Evolutionary conservation across 2,888 invertebrate species (phyloP).

Genomic region (Odontocolon sp.): DNA sequence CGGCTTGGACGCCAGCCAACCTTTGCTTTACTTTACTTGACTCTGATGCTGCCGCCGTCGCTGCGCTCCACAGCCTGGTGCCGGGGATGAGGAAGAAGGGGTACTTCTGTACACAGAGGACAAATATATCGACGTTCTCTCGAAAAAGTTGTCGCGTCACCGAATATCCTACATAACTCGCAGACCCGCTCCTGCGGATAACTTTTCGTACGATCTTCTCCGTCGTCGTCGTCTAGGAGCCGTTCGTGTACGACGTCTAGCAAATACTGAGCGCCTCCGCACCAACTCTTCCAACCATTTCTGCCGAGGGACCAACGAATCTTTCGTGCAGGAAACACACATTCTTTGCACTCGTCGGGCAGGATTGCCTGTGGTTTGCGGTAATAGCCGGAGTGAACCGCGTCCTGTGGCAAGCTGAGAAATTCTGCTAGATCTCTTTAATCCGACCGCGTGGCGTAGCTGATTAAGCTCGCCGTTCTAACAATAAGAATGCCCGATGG

Average conservation of each 20-base stretch:
- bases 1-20: constrained; percentile 76
- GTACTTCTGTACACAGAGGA: constrained; percentile 65
- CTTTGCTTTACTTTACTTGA: constrained; percentile 75
- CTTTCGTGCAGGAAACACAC: constrained; percentile 40
- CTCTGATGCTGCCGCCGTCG: constrained; percentile 64
- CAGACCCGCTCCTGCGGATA: constrained; percentile 65
- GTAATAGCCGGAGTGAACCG: constrained; percentile 39
- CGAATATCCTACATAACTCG: constrained; percentile 73
- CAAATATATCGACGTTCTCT: constrained; percentile 74
- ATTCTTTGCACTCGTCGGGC: constrained; percentile 55
- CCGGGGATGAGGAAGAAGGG: constrained; percentile 63
- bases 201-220: constrained; percentile 63
- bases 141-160: constrained; percentile 78
- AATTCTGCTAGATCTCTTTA: constrained; percentile 64
- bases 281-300: constrained; percentile 38
- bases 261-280: constrained; percentile 43
- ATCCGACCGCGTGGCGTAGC: constrained; percentile 56
- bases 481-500: constrained; percentile 73
- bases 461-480: constrained; percentile 67
- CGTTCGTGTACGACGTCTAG: constrained; percentile 53
- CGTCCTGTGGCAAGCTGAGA: constrained; percentile 55
- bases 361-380: constrained; percentile 54
- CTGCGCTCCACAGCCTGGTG: constrained; percentile 13
- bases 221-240: constrained; percentile 50
- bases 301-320: constrained; percentile 34